phyloP scores from a whole-genome alignment of 2,113 vertebrate genomes.

The Ranitomeya imitator region DNA sequence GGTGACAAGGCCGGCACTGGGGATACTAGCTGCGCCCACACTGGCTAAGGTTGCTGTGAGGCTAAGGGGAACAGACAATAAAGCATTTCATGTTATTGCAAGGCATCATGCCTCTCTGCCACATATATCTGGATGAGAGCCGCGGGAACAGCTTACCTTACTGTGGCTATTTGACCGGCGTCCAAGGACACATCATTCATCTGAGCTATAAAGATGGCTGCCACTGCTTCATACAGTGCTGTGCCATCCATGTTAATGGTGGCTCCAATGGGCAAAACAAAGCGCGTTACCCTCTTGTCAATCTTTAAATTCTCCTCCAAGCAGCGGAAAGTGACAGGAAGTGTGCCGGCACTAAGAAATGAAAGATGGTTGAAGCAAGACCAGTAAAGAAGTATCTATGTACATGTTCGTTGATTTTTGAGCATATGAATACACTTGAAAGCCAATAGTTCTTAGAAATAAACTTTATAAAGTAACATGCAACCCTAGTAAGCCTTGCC shows the following conservation, averaged over 20 bases:
- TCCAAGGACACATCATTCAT: slow-evolving; percentile 81
- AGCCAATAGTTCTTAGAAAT: background rate
- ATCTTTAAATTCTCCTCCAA: slow-evolving; percentile 83
- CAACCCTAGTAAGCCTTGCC: too few relatives aligned
- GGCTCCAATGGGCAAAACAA: slow-evolving; percentile 82
- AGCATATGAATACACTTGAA: background rate
- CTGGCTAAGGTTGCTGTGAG: slow-evolving; percentile 84
- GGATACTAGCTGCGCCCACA: slow-evolving; percentile 83
- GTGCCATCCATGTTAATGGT: slow-evolving; percentile 87
- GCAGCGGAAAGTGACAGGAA: slow-evolving; percentile 83
- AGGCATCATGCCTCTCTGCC: background rate
- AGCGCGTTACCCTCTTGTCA: slow-evolving; percentile 80
- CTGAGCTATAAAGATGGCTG: slow-evolving; percentile 84
- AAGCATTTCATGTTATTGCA: background rate
- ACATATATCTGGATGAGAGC: background rate
- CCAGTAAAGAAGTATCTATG: background rate
- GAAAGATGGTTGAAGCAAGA: background rate
- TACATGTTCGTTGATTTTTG: background rate
- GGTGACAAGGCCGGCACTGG: slow-evolving; percentile 83
- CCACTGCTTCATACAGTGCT: slow-evolving; percentile 82
- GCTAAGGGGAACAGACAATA: slow-evolving; percentile 60
- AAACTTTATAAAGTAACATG: too few relatives aligned
- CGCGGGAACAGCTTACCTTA: slow-evolving; percentile 70
- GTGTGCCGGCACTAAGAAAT: slow-evolving; percentile 74
- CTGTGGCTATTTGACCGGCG: slow-evolving; percentile 78